Evolutionary conservation across 1,140 invertebrate species (phyloP), one percentile per base, ranked within the genome.

Genomic region (Ceratitis capitata): DNA sequence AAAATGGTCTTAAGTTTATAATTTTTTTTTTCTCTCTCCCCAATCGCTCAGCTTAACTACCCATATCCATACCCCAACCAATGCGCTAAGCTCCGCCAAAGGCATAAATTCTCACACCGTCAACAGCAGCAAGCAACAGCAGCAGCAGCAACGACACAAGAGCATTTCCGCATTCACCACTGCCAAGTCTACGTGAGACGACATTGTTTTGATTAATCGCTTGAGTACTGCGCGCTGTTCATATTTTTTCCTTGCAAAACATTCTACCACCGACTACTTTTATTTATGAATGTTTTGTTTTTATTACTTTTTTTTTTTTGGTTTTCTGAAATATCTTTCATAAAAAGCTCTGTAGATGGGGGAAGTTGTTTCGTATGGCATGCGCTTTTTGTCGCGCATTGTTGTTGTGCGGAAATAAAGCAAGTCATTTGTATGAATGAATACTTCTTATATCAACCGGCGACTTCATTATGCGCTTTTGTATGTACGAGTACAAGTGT

Each of bases 121-220:
- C 69, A 23, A 16, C 64, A 9, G 32, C 64, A 69, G 64, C n/a
- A n/a, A n/a, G n/a, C n/a, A n/a, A 26, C 69, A 26, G 39, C n/a
- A 39, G n/a, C 69, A 23, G 4, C 64, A 9, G 32, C 64, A 69
- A 35, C 39, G 64, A 14, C n/a, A 45, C 14, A 9, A 12, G 12
- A 23, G 39, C 69, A 45, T 23, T 78, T 78, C 69, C 69, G 69
- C 69, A 78, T 45, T 23, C 32, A 26, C 69, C 69, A 78, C 69
- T 42, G 42, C 6, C 69, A 45, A 26, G 69, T 42, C 69, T 35
- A 10, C 39, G 4, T 5, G 39, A 12, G 69, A 12, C n/a, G 69
- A 45, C 39, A 78, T 78, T 78, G 69, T 78, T 45, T 78, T 78
- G 69, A 78, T 78, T 78, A 78, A 78, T 78, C 39, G 39, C 69